Evolutionary conservation across 1,140 invertebrate genomes (phyloP).

Genomic region (Philotrypesis tridentata): DNA sequence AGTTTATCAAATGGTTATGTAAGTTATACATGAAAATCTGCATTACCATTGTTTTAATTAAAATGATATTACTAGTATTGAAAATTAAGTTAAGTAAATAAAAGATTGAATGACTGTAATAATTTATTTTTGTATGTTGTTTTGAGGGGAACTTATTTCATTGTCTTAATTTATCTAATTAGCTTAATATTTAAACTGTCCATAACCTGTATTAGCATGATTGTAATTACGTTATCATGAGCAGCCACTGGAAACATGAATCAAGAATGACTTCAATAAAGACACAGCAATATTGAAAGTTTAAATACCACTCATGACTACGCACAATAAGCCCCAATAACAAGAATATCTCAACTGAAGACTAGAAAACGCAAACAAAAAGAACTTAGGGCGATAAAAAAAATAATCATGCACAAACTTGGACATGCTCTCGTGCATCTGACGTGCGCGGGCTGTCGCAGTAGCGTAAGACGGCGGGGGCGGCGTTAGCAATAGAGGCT

Average conservation of each 20-base stretch:
- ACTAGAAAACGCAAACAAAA: slow-evolving; percentile 12
- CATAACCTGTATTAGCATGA: not conserved
- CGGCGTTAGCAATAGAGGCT: slow-evolving; percentile 74
- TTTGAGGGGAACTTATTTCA: not conserved
- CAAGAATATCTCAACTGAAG: not conserved
- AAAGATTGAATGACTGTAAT: not conserved
- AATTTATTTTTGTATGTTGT: not conserved
- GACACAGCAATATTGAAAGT: not conserved
- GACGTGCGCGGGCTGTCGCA: slow-evolving; percentile 75
- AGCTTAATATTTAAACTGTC: not conserved
- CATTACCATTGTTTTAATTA: not conserved
- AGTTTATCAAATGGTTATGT: not conserved
- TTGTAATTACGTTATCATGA: not conserved
- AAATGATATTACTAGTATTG: not conserved
- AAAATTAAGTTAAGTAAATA: not conserved
- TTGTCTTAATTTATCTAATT: not conserved
- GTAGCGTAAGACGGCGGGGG: slow-evolving; percentile 74
- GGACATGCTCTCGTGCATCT: slow-evolving; percentile 74
- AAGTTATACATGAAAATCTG: not conserved
- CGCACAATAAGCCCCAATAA: not conserved
- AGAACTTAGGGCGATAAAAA: slow-evolving; percentile 48
- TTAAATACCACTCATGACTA: not conserved
- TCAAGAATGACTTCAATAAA: not conserved
- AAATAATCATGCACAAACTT: slow-evolving; percentile 73
- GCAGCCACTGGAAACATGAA: not conserved